A percentile compares a stretch with the other conserved stretches of the same genome.
Conservation (phyloP, 2,113 vertebrate genomes). For the Syrrhaptes paradoxus region DNA sequence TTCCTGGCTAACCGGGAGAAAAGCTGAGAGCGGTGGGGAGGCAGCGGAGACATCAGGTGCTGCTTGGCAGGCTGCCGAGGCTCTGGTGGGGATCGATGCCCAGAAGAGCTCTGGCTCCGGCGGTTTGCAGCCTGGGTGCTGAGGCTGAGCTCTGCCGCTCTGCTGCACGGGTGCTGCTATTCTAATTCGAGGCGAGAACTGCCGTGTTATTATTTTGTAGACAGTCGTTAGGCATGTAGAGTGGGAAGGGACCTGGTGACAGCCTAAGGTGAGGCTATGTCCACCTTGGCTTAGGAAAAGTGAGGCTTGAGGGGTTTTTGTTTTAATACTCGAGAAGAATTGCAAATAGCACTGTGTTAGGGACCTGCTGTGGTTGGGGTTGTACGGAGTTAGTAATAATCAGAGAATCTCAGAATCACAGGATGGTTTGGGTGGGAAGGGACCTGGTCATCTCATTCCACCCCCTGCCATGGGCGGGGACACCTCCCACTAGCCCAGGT, state of each 20-base stretch:
- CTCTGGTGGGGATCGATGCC: background rate
- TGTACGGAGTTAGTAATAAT: background rate
- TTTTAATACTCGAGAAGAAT: background rate
- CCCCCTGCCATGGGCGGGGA: no score
- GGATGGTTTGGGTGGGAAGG: no score
- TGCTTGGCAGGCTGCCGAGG: background rate
- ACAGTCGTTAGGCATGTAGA: background rate
- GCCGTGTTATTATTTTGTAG: background rate
- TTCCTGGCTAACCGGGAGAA: background rate
- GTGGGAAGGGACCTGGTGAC: no score
- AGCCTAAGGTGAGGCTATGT: background rate
- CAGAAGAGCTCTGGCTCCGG: background rate
- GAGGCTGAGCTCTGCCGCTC: background rate
- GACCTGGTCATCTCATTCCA: no score
- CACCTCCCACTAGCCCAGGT: no score
- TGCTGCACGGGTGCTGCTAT: accelerated
- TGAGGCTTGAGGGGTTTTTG: background rate
- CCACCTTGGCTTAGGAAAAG: background rate
- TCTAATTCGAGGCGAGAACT: background rate
- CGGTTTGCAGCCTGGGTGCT: background rate
- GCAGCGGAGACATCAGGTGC: background rate
- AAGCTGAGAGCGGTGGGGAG: background rate
- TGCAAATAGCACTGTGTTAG: accelerated
- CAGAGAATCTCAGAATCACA: no score
- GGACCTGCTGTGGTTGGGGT: background rate